phyloP scores from a whole-genome alignment of 1,140 invertebrate species.

The Monomorium pharaonis region DNA sequence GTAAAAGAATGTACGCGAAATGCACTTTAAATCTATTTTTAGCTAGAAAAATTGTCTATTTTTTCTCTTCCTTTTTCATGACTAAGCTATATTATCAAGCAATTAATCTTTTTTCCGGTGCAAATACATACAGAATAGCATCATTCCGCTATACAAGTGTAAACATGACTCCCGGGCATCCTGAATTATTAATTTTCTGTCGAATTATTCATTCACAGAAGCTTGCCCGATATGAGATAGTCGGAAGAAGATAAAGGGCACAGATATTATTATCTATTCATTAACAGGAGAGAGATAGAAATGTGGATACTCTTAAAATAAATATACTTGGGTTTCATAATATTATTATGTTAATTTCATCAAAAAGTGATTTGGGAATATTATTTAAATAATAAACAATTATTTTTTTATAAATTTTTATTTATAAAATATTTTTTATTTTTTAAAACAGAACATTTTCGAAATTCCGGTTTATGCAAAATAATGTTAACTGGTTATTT shows the following conservation, averaged over 20 bases:
- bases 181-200: conserved; percentile 53
- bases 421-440: neutral
- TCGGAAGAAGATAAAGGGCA: neutral
- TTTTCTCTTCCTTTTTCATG: neutral
- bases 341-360: neutral
- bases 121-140: neutral
- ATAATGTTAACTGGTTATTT: neutral
- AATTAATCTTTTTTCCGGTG: conserved; percentile 23
- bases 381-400: neutral
- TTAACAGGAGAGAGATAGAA: neutral
- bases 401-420: neutral
- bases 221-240: conserved; percentile 11
- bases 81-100: neutral
- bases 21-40: neutral
- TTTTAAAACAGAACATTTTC: neutral
- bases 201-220: conserved; percentile 51
- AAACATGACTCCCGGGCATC: neutral
- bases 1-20: neutral
- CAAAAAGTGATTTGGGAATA: neutral
- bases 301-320: neutral
- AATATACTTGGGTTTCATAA: neutral
- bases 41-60: neutral
- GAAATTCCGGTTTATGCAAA: neutral
- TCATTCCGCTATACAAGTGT: neutral
- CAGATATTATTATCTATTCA: conserved; percentile 20